Base-by-base conservation (phyloP, 2,113 vertebrate genomes). In the Chloropsis cyanopogon region DNA sequence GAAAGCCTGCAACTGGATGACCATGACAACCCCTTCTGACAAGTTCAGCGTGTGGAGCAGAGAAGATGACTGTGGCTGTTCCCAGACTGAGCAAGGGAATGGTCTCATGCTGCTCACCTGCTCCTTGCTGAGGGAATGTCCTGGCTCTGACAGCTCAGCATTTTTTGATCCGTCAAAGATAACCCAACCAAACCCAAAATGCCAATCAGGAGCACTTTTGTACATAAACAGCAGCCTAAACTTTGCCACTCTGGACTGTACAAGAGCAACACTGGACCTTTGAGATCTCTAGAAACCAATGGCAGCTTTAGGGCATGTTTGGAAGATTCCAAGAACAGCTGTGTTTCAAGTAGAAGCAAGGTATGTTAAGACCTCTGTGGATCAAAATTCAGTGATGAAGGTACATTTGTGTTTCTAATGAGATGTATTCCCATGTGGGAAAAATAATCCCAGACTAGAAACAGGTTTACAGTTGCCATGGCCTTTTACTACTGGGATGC, bases 201-300 rank as follows among this genome's bases (percentile, higher is more conserved):
- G 15, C 46, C 47, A 29, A 87, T 77, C 12, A 83, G 41, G 7
- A 77, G 14, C 24, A 31, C 19, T 83, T 33, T 28, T n/a, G 18
- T 24, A 37, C 14, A 35, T 25, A 26, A 73, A 23, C 6, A 56
- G 44, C 7, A 79, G 28, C 75, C 71, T 2, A 53, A 7, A 65
- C 28, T 17, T 61, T 0, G 0, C 14, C 23, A 54, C 52, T 69
- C 56, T 77, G 23, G 56, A 75, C 29, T 63, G 42, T 6, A 47
- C 0, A 0, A 44, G 31, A 92, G 19, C 24, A 80, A 29, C 23
- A 59, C 14, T 10, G 60, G 33, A 31, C 14, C 37, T 26, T 1
- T 63, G 78, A 88, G 44, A 59, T 29, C 16, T 76, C 57, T 11
- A 64, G 66, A 76, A 93, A 72, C 4, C 5, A 2, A 59, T 7